Evolutionary conservation across 2,113 vertebrate species (phyloP).

Genomic region (Isichthys henryi): DNA sequence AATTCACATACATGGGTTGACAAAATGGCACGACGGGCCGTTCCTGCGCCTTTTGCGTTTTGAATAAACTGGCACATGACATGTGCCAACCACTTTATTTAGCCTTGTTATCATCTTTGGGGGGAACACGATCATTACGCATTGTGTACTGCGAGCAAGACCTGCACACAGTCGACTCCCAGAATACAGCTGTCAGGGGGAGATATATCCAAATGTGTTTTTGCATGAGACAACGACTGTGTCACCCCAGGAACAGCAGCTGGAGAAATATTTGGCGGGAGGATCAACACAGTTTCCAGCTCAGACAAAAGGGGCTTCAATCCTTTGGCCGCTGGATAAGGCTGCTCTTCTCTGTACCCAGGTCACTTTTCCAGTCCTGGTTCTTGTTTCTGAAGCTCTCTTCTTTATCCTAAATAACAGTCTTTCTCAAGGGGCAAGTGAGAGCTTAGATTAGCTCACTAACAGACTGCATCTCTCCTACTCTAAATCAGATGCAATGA

Average conservation of each 20-base stretch:
- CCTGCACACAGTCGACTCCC: background rate
- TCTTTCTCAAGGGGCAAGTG: background rate
- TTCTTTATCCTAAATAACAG: background rate
- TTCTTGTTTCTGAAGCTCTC: background rate
- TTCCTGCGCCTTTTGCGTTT: background rate
- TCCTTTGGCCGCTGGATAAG: background rate
- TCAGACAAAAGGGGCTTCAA: background rate
- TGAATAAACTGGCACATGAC: background rate
- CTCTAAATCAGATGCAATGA: background rate
- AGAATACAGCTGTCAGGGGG: constrained; percentile 16
- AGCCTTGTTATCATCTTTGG: constrained; percentile 6
- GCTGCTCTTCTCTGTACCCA: background rate
- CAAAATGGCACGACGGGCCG: background rate
- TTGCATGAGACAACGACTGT: constrained; percentile 9
- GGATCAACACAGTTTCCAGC: background rate
- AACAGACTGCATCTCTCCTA: background rate
- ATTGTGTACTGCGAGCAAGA: background rate
- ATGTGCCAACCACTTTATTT: constrained; percentile 6
- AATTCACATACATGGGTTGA: background rate
- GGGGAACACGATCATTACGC: background rate
- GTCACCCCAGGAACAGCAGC: background rate
- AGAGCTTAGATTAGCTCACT: background rate
- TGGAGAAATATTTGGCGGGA: background rate
- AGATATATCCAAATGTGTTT: constrained; percentile 1
- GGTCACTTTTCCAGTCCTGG: background rate